Percentiles rank a stretch among this genome's conserved stretches.
Conservation (phyloP, 2,113 vertebrate species). For the Malurus elegans region DNA sequence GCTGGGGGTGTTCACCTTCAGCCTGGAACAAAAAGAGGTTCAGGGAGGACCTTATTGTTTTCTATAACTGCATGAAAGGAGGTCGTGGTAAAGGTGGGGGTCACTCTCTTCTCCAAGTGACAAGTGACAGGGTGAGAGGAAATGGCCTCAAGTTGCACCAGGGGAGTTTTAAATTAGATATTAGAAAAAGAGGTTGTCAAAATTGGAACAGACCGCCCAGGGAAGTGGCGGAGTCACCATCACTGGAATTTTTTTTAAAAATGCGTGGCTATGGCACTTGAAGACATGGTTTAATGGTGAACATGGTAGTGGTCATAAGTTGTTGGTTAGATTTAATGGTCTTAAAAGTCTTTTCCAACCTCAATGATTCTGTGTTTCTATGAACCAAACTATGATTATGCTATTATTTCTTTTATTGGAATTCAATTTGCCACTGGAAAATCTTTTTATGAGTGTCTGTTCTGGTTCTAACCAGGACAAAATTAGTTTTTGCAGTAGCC, state of each 20-base stretch:
- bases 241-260: background rate
- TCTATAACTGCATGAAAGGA: background rate
- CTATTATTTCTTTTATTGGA: background rate
- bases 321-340: background rate
- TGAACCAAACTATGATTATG: background rate
- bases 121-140: background rate
- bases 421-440: background rate
- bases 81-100: background rate
- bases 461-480: background rate
- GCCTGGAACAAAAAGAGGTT: background rate
- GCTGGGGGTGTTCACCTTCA: background rate
- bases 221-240: background rate
- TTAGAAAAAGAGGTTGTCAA: background rate
- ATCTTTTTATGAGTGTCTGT: background rate
- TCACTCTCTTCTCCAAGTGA: background rate
- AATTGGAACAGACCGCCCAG: background rate
- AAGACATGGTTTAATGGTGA: accelerated
- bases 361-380: background rate
- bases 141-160: background rate
- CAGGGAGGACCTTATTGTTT: background rate
- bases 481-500: background rate
- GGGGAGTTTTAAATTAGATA: background rate
- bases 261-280: background rate
- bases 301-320: background rate
- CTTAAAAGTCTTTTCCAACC: background rate